Evolutionary conservation across 1,140 invertebrate genomes (phyloP), one percentile per base, ranked within the genome.

Genomic region (Leptonema lineaticorne): DNA sequence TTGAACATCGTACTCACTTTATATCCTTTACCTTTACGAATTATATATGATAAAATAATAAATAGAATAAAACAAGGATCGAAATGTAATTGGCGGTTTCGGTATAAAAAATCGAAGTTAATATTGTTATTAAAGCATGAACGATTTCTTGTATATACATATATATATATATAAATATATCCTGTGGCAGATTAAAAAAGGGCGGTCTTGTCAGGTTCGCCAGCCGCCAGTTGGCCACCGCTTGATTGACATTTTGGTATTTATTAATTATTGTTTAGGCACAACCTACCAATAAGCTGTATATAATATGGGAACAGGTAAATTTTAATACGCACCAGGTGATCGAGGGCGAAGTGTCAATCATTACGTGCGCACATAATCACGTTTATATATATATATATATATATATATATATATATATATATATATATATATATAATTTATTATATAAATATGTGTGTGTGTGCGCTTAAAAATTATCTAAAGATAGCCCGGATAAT

Each of bases 211-310:
- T 30, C 58, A 33, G 63, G 67, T 60, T 60, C 67, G 56, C 67
- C 41, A 41, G 18, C 67, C 67, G 56, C 56, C 67, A 63, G 57
- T 68, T 67, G 64, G 64, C 58, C 56, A 48, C 63, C 57, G 48
- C 46, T 67, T 70, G 69, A 70, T 70, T 70, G 69, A 70, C 69
- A 68, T 67, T 67, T 67, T 29, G 69, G 69, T 70, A 70, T 70
- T 70, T 70, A 70, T 70, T 70, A 70, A 70, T 70, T 70, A 70
- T 70, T 70, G 69, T 67, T 70, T 70, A 67, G 69, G 69, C 56
- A 70, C 62, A 48, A 53, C 63, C 28, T n/a, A 29, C 24, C 30
- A 26, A 63, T 41, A 37, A 57, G 4, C 48, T 18, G 24, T 18
- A 14, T 37, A 59, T 59, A 59, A 59, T n/a, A 59, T n/a, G 20